phyloP scores from a whole-genome alignment of 2,797 vertebrate species.

The Xenentodon cancila region DNA sequence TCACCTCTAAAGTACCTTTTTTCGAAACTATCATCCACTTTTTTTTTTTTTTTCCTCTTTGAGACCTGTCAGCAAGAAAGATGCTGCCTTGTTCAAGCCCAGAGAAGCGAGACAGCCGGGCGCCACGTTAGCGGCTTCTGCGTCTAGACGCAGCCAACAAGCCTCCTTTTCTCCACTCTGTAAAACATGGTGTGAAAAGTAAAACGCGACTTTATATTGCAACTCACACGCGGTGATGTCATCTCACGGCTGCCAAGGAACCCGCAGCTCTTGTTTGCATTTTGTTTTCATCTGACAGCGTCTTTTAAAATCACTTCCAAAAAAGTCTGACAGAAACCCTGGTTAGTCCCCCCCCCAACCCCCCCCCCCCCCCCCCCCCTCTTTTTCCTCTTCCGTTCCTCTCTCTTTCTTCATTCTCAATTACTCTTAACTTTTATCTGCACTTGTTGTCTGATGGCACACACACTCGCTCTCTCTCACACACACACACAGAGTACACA shows the following conservation, averaged over 20 bases:
- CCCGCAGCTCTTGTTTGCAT: slow-evolving; percentile 58
- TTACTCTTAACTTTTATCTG: slow-evolving; percentile 74
- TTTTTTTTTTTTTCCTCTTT: not conserved
- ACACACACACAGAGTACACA: slow-evolving; percentile 43
- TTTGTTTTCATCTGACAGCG: slow-evolving; percentile 50
- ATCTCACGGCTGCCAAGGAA: slow-evolving; percentile 53
- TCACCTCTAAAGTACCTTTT: slow-evolving; percentile 28
- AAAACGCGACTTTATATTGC: slow-evolving; percentile 82
- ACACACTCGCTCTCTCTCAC: slow-evolving; percentile 29
- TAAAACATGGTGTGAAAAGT: slow-evolving; percentile 70
- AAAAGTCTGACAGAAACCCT: slow-evolving; percentile 40
- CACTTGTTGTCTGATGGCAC: slow-evolving; percentile 64
- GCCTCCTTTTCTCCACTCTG: slow-evolving; percentile 37
- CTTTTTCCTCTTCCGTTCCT: slow-evolving; percentile 40
- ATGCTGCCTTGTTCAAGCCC: slow-evolving; percentile 45
- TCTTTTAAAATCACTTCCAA: slow-evolving; percentile 56
- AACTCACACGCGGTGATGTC: slow-evolving; percentile 72
- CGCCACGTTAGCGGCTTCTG: slow-evolving; percentile 54
- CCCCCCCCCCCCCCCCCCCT: slow-evolving; percentile 45
- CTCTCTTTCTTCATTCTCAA: slow-evolving; percentile 58
- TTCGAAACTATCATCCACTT: slow-evolving; percentile 36
- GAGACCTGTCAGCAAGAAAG: slow-evolving; percentile 55
- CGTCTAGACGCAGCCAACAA: slow-evolving; percentile 55
- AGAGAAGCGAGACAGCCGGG: slow-evolving; percentile 68
- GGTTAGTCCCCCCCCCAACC: slow-evolving; percentile 40